Evolutionary conservation across 2,888 invertebrate genomes (phyloP), one percentile per base, ranked within the genome.

Genomic region (Nasonia oneida): DNA sequence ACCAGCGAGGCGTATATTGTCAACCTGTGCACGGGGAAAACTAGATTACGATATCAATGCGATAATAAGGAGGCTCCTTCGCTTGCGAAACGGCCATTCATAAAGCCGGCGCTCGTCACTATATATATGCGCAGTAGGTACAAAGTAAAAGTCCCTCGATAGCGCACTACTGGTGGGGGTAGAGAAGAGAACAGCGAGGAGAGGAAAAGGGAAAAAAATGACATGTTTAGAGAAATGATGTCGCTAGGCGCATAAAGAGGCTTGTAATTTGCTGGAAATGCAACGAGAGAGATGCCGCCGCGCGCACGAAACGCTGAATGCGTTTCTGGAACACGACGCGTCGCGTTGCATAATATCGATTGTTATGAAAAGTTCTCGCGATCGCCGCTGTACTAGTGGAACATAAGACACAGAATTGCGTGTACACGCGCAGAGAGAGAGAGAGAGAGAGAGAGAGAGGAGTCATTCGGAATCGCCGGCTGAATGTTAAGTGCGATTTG

Each of bases 301-400:
- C 61, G 75, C 71, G 87, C 84, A 74, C 77, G 87, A 88, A 88
- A 89, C 88, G 87, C 87, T 87, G 86, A 87, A 86, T 88, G 89
- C 88, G 88, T 89, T 88, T 89, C 88, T 89, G 87, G 88, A 89
- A 89, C 87, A 75, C 61, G 76, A 73, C 18, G 57, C 57, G 74
- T 3, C 29, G 15, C 39, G 87, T 92, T 92, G 89, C 91, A 90
- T 89, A 91, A 92, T 88, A 87, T 88, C 89, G 89, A 91, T 91
- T 91, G 90, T 91, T 91, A 90, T 89, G 88, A 90, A 90, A 90
- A 90, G 90, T 91, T 91, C 91, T 89, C 89, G 89, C 89, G 88
- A 87, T 88, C 83, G 87, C 83, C 82, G 80, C 64, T 61, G 0
- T 29, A 29, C 61, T 64, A 50, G 78, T 70, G 67, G 39, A 4